Conservation (phyloP, 2,888 invertebrate species). For the Drosophila neonasuta region DNA sequence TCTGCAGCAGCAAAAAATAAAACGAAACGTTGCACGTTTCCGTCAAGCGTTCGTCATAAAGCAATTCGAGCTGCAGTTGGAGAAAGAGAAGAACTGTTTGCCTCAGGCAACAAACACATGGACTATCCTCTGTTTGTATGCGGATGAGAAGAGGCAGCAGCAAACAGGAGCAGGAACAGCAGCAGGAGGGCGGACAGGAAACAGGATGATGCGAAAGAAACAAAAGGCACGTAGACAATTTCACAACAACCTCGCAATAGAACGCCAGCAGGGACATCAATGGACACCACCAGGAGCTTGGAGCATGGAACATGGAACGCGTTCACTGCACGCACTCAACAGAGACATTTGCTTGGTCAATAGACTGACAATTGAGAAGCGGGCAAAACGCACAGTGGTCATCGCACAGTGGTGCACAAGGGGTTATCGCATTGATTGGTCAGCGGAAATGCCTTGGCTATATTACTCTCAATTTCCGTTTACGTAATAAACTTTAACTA, state of each 20-base stretch:
- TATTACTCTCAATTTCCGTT: not conserved
- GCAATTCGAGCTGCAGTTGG: slow-evolving; percentile 34
- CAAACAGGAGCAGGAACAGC: too few relatives aligned
- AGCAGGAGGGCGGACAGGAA: not conserved
- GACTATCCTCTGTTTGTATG: not conserved
- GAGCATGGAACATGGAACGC: slow-evolving; percentile 23
- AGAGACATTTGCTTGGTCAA: slow-evolving; percentile 57
- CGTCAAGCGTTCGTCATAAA: slow-evolving; percentile 61
- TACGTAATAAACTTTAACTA: not conserved
- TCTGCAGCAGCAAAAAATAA: slow-evolving; percentile 21
- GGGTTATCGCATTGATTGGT: slow-evolving; percentile 3
- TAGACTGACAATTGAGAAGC: slow-evolving; percentile 30
- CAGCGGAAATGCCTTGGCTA: not conserved
- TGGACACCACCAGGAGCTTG: slow-evolving; percentile 22
- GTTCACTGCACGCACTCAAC: slow-evolving; percentile 56
- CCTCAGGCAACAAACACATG: slow-evolving; percentile 28
- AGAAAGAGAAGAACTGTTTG: slow-evolving; percentile 50
- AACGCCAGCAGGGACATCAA: slow-evolving; percentile 38
- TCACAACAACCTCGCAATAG: slow-evolving; percentile 34
- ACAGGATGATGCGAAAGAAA: slow-evolving; percentile 29
- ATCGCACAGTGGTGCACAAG: slow-evolving; percentile 26
- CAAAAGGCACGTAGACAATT: slow-evolving; percentile 72
- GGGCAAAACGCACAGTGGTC: slow-evolving; percentile 13
- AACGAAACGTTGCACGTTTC: slow-evolving; percentile 50
- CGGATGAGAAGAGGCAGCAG: not conserved